These are phyloP conservation scores for Lagodon rhomboides DNA, from an alignment of 2,797 vertebrate genomes.

Conservation along the genomic window DNA sequence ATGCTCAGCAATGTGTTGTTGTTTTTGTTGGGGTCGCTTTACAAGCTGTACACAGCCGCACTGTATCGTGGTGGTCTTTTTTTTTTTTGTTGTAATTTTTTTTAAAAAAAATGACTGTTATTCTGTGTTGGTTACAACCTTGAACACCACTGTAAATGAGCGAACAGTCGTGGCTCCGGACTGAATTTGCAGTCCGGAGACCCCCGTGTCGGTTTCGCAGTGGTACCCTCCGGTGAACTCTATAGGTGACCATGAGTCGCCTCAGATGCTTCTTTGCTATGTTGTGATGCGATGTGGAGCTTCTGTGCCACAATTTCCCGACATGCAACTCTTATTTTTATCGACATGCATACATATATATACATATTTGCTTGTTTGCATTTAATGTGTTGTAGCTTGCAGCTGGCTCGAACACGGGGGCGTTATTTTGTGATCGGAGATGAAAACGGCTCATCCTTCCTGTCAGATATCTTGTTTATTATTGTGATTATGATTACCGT, in stretches of 20 bases:
- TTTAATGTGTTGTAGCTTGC: constrained; percentile 23
- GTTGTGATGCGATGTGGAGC: constrained; percentile 69
- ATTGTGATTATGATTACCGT: too few species aligned
- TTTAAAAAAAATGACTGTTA: neutral
- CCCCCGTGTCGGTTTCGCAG: constrained; percentile 66
- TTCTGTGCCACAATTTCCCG: constrained; percentile 42
- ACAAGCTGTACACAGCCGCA: constrained; percentile 38
- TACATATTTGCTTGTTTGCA: neutral
- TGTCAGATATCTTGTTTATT: constrained; percentile 32
- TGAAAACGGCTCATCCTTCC: constrained; percentile 7
- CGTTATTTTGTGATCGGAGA: constrained; percentile 11
- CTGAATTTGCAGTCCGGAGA: constrained; percentile 54
- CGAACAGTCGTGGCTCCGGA: constrained; percentile 6
- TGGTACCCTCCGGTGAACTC: constrained; percentile 83
- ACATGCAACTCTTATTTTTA: constrained; percentile 27
- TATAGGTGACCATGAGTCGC: constrained; percentile 76
- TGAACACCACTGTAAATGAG: constrained; percentile 1
- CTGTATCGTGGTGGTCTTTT: neutral
- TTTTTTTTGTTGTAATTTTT: constrained; percentile 21
- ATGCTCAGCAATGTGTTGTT: constrained; percentile 39
- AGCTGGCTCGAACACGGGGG: constrained; percentile 12
- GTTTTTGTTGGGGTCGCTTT: constrained; percentile 26
- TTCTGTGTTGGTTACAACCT: too few species aligned
- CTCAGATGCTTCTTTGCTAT: constrained; percentile 74
- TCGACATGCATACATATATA: neutral